These are phyloP conservation scores for Diadumene lineata DNA, from an alignment of 92 coral and sea anemone genomes.

Conservation along the genomic window DNA sequence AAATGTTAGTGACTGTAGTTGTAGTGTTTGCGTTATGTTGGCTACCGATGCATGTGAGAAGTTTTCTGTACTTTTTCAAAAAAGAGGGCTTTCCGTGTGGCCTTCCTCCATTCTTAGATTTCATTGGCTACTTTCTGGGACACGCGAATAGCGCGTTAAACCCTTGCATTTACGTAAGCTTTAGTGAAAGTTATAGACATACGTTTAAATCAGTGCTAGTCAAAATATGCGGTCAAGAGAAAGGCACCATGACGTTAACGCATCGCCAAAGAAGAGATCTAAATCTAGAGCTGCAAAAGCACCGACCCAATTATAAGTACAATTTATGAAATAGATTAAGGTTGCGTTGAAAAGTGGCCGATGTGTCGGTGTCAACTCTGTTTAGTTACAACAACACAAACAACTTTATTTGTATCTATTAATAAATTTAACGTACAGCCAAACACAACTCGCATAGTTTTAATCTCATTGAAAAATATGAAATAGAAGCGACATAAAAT, in stretches of 20 bases:
- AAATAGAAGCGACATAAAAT: no score
- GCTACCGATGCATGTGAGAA: slow-evolving; percentile 70
- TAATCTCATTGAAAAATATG: no score
- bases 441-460: no score
- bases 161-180: slow-evolving; percentile 61
- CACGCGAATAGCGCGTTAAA: slow-evolving; percentile 73
- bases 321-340: not conserved
- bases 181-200: slow-evolving; percentile 50
- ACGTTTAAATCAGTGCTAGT: slow-evolving; percentile 27
- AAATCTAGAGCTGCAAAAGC: slow-evolving; percentile 21
- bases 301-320: slow-evolving; percentile 7
- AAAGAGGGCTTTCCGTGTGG: slow-evolving; percentile 57
- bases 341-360: not conserved
- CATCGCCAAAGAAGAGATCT: not conserved
- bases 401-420: no score
- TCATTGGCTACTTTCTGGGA: slow-evolving; percentile 73
- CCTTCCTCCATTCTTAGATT: slow-evolving; percentile 61
- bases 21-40: slow-evolving; percentile 72
- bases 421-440: no score
- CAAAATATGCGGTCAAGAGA: slow-evolving; percentile 10
- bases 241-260: not conserved
- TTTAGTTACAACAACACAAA: no score
- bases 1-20: slow-evolving; percentile 47
- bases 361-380: no score
- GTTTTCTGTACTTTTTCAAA: slow-evolving; percentile 57